Evolutionary conservation across 2,888 invertebrate species (phyloP), one percentile per base, ranked within the genome.

Genomic region (Agonopterix subpropinquella): DNA sequence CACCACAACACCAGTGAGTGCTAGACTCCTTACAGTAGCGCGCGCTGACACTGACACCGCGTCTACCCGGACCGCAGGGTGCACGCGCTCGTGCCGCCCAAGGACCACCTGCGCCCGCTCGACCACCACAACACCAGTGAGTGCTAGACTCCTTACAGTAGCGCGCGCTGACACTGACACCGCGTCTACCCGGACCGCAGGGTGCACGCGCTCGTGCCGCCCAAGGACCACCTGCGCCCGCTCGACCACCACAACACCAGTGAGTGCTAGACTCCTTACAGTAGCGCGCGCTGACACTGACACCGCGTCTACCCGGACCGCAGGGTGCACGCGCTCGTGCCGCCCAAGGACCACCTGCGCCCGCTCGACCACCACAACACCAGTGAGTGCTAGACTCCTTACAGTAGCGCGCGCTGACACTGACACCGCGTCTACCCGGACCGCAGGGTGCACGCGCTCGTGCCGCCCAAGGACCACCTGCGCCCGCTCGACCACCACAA

Each of bases 351-450:
- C 48, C 96, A 97, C 70, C 90, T 98, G 63, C 91, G 94, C 37
- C 91, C 92, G 47, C 90, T 94, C 63, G 91, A 92, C 63, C 89
- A 91, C 57, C 91, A 91, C 4, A 65, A 73, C 39, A 70, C 64
- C 18, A 85, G 85, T 84, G 7, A 57, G 73, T 69, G 13, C n/a
- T n/a, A n/a, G n/a, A n/a, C n/a, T n/a, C n/a, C n/a, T n/a, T n/a
- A n/a, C n/a, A n/a, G n/a, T n/a, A n/a, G n/a, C n/a, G n/a, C 45
- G 91, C 93, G 52, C 86, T 98, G 62, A n/a, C n/a, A n/a, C n/a
- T n/a, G n/a, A n/a, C n/a, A n/a, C n/a, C 90, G 97, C 54, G 91
- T 98, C 58, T 98, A 98, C 86, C 98, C 98, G 0, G 98, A 98
- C 88, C 95, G 97, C 64, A 92, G 94, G 70, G 92, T 93, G 51